Evolutionary conservation across 2,113 vertebrate species (phyloP).

Genomic region (Lanius collurio): DNA sequence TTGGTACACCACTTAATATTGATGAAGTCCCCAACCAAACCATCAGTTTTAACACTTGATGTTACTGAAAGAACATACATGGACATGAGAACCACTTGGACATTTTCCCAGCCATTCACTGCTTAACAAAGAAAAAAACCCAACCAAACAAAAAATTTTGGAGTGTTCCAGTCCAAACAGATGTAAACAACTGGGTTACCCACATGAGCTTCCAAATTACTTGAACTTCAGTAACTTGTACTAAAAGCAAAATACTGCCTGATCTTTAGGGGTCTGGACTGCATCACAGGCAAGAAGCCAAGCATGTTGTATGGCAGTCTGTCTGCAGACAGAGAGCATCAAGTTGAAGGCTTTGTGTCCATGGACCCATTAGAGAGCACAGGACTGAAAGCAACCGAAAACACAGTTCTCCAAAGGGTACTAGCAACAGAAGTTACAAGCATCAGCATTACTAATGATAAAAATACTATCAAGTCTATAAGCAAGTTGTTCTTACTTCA

Average conservation of each 20-base stretch:
- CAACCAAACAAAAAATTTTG: not conserved
- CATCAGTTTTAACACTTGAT: not conserved
- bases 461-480: not conserved
- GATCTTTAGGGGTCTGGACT: not conserved
- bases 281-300: not conserved
- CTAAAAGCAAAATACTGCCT: not conserved
- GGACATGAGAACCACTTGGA: not conserved
- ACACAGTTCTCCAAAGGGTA: not conserved
- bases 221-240: not conserved
- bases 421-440: not conserved
- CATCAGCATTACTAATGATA: not conserved
- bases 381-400: not conserved
- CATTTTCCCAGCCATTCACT: not conserved
- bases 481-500: not conserved
- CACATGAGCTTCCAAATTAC: not conserved
- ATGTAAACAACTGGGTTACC: not conserved
- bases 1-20: not conserved
- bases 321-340: not conserved
- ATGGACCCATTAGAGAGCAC: not conserved
- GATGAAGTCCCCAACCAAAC: not conserved
- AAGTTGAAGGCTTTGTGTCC: not conserved
- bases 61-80: not conserved
- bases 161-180: not conserved
- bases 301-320: not conserved
- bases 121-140: not conserved